Conservation (phyloP, 2,113 vertebrate genomes). For the Mormyrus lacerda region DNA sequence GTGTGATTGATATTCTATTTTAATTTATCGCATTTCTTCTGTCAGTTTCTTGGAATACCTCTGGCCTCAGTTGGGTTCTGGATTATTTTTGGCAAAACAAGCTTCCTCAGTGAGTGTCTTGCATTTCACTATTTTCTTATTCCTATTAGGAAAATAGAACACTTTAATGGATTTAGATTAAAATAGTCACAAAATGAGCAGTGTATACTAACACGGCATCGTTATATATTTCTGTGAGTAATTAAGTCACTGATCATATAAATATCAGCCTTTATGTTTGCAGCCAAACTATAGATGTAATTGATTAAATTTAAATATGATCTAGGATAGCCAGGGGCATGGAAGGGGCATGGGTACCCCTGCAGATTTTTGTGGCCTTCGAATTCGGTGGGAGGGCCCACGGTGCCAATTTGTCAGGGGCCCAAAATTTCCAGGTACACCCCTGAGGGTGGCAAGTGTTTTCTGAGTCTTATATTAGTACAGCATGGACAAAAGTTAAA, state of each 20-base stretch:
- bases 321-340: not conserved
- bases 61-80: conserved; percentile 36
- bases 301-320: not conserved
- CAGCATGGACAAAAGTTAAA: not conserved
- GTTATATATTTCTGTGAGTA: not conserved
- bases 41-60: conserved; percentile 27
- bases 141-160: not conserved
- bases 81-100: conserved; percentile 23
- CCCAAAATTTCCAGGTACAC: no score
- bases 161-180: not conserved
- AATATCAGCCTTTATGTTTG: not conserved
- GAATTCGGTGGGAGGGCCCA: no score
- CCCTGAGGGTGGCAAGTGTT: not conserved
- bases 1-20: not conserved
- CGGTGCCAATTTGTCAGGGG: no score
- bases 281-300: not conserved
- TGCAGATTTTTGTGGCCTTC: no score
- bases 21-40: not conserved
- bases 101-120: conserved; percentile 29
- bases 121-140: not conserved
- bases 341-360: no score
- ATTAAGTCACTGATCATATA: not conserved
- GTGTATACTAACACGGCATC: not conserved
- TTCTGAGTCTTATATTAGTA: not conserved
- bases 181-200: not conserved